Conservation (phyloP, 2,113 vertebrate genomes). For the Hemiscyllium ocellatum region DNA sequence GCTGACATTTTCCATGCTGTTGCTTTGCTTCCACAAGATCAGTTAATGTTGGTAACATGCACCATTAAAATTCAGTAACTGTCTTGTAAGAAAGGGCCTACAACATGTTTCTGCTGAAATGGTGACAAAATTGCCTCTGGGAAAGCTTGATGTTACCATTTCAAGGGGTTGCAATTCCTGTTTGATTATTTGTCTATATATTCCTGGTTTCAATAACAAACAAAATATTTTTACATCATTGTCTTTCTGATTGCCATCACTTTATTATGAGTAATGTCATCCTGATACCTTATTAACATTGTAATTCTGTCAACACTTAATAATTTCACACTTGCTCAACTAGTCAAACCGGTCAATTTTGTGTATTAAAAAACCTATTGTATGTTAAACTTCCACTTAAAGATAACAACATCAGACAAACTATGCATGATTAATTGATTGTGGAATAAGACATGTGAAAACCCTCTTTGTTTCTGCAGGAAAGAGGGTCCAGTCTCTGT, state of each 20-base stretch:
- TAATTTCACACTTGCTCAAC: neutral
- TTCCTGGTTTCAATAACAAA: neutral
- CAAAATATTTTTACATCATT: conserved; percentile 26
- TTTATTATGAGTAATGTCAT: neutral
- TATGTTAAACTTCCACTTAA: conserved; percentile 8
- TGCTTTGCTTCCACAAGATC: neutral
- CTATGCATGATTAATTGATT: conserved; percentile 45
- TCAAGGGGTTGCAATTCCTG: neutral
- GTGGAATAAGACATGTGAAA: conserved; percentile 41
- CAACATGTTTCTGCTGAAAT: conserved; percentile 3
- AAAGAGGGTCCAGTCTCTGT: conserved; percentile 36
- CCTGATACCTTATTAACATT: neutral
- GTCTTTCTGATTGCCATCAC: conserved; percentile 15
- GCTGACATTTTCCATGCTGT: conserved; percentile 12
- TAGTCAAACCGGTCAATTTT: neutral
- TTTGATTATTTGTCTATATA: neutral
- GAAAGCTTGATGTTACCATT: conserved; percentile 10
- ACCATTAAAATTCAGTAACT: conserved; percentile 20
- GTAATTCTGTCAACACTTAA: conserved; percentile 19
- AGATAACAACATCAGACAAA: conserved; percentile 40
- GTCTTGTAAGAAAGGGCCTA: conserved; percentile 8
- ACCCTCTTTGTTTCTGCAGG: conserved; percentile 39
- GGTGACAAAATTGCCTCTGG: conserved; percentile 31
- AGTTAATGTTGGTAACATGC: conserved; percentile 14
- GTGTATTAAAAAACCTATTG: neutral